Percentiles rank a stretch among this genome's conserved stretches.
phyloP scores from a whole-genome alignment of 2,113 vertebrate genomes.

The Oncorhynchus mykiss region DNA sequence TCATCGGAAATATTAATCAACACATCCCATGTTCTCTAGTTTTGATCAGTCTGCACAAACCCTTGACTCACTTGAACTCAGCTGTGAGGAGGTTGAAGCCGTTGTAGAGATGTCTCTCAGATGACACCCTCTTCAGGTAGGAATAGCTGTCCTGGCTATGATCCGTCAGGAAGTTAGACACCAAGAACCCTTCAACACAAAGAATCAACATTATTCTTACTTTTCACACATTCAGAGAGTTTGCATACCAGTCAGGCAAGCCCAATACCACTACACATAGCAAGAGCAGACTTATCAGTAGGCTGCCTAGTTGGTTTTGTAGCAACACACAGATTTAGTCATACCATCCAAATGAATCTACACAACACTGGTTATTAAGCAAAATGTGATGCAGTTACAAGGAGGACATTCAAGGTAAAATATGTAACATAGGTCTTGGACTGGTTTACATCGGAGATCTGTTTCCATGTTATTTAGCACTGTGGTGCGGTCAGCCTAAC shows the following conservation, averaged over 20 bases:
- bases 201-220: not conserved
- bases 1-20: not conserved
- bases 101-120: slow-evolving; percentile 90
- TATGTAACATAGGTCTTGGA: not conserved
- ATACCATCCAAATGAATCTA: too few species aligned
- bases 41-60: not conserved
- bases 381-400: too few species aligned
- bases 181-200: slow-evolving; percentile 82
- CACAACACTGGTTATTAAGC: too few species aligned
- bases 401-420: not conserved
- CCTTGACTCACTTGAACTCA: slow-evolving; percentile 87
- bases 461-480: not conserved
- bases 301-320: too few species aligned
- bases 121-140: slow-evolving; percentile 90
- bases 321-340: not conserved
- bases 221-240: too few species aligned
- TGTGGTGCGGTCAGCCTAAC: not conserved
- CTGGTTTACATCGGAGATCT: not conserved
- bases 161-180: slow-evolving; percentile 86
- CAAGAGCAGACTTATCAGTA: too few species aligned
- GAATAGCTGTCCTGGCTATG: slow-evolving; percentile 84
- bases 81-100: slow-evolving; percentile 96
- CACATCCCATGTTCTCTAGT: not conserved
- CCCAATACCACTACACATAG: too few species aligned
- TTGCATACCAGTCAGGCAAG: too few species aligned